Percentiles rank a stretch among this genome's conserved stretches.
Conservation (phyloP, 1,140 invertebrate species). For the Drosophila littoralis region DNA sequence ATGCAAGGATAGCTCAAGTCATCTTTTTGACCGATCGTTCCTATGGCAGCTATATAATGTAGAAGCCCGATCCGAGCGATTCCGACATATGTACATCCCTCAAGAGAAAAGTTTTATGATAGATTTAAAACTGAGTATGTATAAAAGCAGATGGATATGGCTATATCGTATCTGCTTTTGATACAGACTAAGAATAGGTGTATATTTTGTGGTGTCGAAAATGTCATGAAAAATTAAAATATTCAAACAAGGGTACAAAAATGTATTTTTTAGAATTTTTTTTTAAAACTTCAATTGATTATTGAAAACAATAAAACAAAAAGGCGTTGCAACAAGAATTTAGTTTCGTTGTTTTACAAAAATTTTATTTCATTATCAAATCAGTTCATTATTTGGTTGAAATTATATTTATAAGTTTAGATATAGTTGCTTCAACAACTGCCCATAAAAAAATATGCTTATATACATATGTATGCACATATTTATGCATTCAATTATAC, state of each 20-base stretch:
- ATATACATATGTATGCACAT: constrained; percentile 25
- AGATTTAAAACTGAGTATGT: too few relatives aligned
- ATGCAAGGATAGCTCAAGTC: too few relatives aligned
- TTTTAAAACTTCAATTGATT: background rate
- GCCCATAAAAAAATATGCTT: constrained; percentile 51
- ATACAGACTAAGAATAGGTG: too few relatives aligned
- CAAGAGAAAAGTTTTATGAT: too few relatives aligned
- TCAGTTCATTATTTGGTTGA: constrained; percentile 63
- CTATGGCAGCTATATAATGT: too few relatives aligned
- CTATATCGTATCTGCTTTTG: too few relatives aligned
- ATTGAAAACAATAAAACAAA: constrained; percentile 14
- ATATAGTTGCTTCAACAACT: constrained; percentile 19
- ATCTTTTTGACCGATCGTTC: too few relatives aligned
- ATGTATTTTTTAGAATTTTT: background rate
- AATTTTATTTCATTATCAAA: constrained; percentile 58
- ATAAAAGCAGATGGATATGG: too few relatives aligned
- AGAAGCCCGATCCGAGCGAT: too few relatives aligned
- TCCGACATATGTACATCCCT: too few relatives aligned
- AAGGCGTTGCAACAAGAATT: background rate
- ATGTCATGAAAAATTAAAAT: background rate
- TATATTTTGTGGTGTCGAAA: too few relatives aligned
- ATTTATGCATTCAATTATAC: constrained; percentile 26
- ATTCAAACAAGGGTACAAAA: too few relatives aligned
- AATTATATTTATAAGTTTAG: constrained; percentile 17
- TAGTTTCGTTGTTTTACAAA: constrained; percentile 28